Conservation (phyloP, 1,140 invertebrate genomes). For the Philopotamus ludificatus region DNA sequence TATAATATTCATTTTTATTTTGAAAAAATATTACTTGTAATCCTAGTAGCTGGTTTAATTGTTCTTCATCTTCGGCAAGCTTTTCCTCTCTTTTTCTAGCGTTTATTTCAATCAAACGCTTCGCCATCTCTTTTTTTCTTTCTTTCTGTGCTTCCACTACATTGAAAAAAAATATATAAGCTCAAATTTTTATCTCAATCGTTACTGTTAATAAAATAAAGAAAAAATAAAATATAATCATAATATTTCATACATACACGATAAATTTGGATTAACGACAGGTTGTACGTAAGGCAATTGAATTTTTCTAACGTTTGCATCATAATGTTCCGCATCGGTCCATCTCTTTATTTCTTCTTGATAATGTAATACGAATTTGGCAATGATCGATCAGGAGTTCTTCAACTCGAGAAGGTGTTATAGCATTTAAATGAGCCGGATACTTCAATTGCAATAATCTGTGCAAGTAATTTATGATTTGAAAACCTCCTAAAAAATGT, state of each 20-base stretch:
- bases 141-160: slow-evolving; percentile 81
- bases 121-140: slow-evolving; percentile 78
- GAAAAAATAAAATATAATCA: too few species aligned
- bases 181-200: slow-evolving; percentile 10
- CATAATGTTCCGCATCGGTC: slow-evolving; percentile 80
- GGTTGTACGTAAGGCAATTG: slow-evolving; percentile 77
- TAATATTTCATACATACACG: too few species aligned
- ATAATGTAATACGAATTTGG: slow-evolving; percentile 75
- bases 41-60: slow-evolving; percentile 73
- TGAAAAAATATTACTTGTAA: slow-evolving; percentile 67
- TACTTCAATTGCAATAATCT: slow-evolving; percentile 92
- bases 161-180: slow-evolving; percentile 28
- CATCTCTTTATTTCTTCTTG: slow-evolving; percentile 76
- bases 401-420: slow-evolving; percentile 84
- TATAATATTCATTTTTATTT: neutral
- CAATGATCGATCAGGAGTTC: slow-evolving; percentile 83
- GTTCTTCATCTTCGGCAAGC: slow-evolving; percentile 85
- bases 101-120: slow-evolving; percentile 80
- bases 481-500: slow-evolving; percentile 66
- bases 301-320: slow-evolving; percentile 77
- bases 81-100: slow-evolving; percentile 81
- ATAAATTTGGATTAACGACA: slow-evolving; percentile 56
- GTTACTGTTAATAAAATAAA: slow-evolving; percentile 15
- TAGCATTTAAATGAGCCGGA: slow-evolving; percentile 83
- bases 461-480: slow-evolving; percentile 84